Evolutionary conservation across 2,113 vertebrate genomes (phyloP), one percentile per base, ranked within the genome.

Genomic region (Sula dactylatra): DNA sequence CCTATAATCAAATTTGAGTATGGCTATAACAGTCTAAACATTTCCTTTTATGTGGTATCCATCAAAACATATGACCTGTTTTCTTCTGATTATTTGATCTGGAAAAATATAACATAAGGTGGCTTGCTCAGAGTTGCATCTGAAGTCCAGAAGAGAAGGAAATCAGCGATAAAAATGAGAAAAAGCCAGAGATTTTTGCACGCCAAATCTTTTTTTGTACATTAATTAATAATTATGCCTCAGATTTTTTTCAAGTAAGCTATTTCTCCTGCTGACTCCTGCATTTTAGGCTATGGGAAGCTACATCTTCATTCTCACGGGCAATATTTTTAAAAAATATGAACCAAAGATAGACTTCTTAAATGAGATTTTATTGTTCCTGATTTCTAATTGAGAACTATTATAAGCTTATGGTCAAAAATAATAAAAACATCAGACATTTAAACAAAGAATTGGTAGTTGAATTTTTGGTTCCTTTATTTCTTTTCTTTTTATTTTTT

Each of bases 241-340:
- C 2, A 1, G 49, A 73, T 27, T 80, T 81, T 84, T 94, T 96
- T 82, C 72, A 86, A 88, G 80, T 56, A 59, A 92, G 79, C 80
- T 95, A 17, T 84, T 94, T 89, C 88, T 96, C 58, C 83, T 95
- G 94, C 96, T 95, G 96, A 97, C 86, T 84, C 84, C 50, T 89
- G 70, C 45, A 79, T 76, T 94, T 97, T 82, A 80, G 54, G 58
- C 11, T 82, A 58, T n/a, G 49, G 65, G 65, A 97, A 91, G 34
- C 44, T 93, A 93, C 76, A 82, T 87, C 91, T 82, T 91, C 62
- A 34, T 64, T 93, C 93, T 94, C 95, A 86, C 36, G 76, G 86
- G 94, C 6, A 70, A 54, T 8, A 77, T 82, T 74, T 71, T 86
- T 89, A 2, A 82, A 83, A 95, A 91, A 94, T 88, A 95, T 45